Percentiles rank a stretch among this genome's conserved stretches.
Evolutionary conservation across 2,888 invertebrate species (phyloP).

Genomic region (Machimus atricapillus): DNA sequence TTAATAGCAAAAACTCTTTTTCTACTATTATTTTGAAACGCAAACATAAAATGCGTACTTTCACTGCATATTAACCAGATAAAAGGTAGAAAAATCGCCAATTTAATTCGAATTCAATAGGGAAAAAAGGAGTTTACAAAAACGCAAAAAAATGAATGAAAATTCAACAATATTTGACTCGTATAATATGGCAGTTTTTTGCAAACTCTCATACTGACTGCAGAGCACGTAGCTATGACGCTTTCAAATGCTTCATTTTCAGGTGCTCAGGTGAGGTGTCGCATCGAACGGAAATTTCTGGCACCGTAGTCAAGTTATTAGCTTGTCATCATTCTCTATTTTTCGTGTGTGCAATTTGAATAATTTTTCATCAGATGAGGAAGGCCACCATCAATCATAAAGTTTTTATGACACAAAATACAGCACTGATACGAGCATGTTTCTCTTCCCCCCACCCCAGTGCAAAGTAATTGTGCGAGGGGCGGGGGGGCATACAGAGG

Average conservation of each 20-base stretch:
- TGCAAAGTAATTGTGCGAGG: neutral
- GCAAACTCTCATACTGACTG: neutral
- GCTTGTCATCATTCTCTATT: neutral
- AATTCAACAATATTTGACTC: neutral
- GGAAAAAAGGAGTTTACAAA: neutral
- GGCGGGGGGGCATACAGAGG: neutral
- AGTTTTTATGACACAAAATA: conserved; percentile 3
- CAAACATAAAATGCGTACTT: no score
- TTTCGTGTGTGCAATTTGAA: conserved; percentile 9
- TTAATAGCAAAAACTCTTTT: no score
- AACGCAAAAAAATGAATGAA: neutral
- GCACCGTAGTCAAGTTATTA: neutral
- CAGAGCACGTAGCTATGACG: neutral
- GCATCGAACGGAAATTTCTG: neutral
- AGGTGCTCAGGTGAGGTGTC: neutral
- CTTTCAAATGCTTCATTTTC: neutral
- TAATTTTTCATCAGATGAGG: conserved; percentile 10
- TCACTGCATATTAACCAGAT: no score
- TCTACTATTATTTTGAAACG: no score
- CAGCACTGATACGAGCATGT: neutral
- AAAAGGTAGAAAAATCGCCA: neutral
- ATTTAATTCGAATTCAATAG: neutral
- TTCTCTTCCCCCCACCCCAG: neutral
- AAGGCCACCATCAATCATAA: conserved; percentile 12
- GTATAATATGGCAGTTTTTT: neutral